Conservation (phyloP, 1,140 invertebrate species). For the Drosophila arizonae region DNA sequence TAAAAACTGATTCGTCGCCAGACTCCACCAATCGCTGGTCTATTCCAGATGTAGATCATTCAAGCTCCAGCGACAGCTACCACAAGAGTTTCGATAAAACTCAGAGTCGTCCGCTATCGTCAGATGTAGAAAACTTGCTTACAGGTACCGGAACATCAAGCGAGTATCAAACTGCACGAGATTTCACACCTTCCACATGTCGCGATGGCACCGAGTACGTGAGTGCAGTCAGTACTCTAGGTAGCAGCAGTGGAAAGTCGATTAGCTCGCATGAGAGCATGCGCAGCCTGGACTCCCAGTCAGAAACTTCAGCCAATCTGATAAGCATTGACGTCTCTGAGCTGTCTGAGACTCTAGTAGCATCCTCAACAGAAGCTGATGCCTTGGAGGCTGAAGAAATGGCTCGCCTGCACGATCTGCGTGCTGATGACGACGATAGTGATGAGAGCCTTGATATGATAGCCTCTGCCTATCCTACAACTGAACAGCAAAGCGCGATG, state of each 20-base stretch:
- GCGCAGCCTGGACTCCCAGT: conserved; percentile 94
- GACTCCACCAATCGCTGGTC: conserved; percentile 85
- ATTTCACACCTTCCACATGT: conserved; percentile 85
- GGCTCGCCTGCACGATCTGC: conserved; percentile 60
- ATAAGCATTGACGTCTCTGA: conserved; percentile 95
- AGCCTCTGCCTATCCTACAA: conserved; percentile 43
- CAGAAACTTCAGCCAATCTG: conserved; percentile 93
- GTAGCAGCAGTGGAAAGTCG: conserved; percentile 83
- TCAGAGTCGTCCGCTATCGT: conserved; percentile 92
- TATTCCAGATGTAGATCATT: conserved; percentile 89
- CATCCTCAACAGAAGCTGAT: conserved; percentile 87
- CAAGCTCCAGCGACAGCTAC: conserved; percentile 93
- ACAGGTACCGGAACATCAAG: conserved; percentile 85
- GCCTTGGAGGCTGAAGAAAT: conserved; percentile 71
- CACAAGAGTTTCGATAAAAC: conserved; percentile 94
- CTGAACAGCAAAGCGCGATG: conserved; percentile 87
- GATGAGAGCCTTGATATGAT: conserved; percentile 70
- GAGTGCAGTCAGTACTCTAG: conserved; percentile 88
- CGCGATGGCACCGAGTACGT: conserved; percentile 91
- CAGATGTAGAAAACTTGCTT: conserved; percentile 91
- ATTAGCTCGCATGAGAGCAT: conserved; percentile 94
- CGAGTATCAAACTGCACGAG: conserved; percentile 95
- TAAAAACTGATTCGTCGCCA: conserved; percentile 84
- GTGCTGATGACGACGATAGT: conserved; percentile 73
- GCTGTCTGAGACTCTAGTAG: conserved; percentile 93